Percentiles rank a stretch among this genome's conserved stretches.
Conservation (phyloP, 2,888 invertebrate species). For the Phyto melanocephala region DNA sequence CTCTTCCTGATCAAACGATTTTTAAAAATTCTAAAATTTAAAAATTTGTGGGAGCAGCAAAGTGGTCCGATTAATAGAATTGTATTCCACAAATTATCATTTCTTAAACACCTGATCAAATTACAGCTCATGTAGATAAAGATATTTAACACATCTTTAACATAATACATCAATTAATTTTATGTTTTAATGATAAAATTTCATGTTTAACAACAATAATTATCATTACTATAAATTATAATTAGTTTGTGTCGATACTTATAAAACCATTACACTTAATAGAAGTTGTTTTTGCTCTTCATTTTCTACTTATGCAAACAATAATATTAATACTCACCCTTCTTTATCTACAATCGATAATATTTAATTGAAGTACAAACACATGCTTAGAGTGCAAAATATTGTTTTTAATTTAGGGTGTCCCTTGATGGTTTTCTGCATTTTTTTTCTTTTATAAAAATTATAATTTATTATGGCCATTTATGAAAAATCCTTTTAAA, state of each 20-base stretch:
- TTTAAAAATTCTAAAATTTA: no score
- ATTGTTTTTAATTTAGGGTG: conserved; percentile 4
- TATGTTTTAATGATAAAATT: background rate
- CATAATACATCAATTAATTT: conserved; percentile 6
- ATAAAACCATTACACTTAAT: conserved; percentile 50
- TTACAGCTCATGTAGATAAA: no score
- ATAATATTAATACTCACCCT: background rate
- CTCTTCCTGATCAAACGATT: no score
- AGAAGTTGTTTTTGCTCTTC: background rate
- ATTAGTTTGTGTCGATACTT: conserved; percentile 46
- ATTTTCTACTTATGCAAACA: background rate
- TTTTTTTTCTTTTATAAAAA: no score
- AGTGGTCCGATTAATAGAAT: no score
- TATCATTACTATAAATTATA: conserved; percentile 43
- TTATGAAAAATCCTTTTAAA: no score
- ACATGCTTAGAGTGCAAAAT: conserved; percentile 44
- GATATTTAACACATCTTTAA: background rate
- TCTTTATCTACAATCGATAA: background rate
- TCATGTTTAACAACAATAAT: conserved; percentile 41
- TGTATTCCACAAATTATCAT: background rate
- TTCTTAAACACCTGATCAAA: background rate
- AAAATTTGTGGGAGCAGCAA: no score
- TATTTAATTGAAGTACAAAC: conserved; percentile 41
- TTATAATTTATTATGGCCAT: no score
- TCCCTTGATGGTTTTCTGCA: no score